Evolutionary conservation across 2,797 vertebrate species (phyloP), one percentile per base, ranked within the genome.

Genomic region (Lacerta bilineata): DNA sequence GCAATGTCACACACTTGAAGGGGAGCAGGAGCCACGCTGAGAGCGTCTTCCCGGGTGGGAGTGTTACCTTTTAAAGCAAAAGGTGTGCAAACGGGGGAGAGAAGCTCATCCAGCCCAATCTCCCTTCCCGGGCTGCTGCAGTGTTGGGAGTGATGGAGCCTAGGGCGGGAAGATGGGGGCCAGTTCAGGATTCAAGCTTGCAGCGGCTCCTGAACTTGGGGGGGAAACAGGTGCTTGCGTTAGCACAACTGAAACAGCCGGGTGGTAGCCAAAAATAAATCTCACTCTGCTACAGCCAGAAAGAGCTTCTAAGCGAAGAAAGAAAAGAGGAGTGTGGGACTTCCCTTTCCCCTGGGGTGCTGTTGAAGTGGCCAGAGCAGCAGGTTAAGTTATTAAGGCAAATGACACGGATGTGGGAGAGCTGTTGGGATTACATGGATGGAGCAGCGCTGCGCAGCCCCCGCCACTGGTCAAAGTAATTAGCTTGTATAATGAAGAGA

Each of bases 401-500:
- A 91, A 95, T 94, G 89, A 92, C 91, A 61, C 89, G 86, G 93
- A 85, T 93, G 91, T 89, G 7, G 43, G 39, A 94, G 87, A 91
- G 89, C 91, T 92, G 87, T 80, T 82, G 91, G 93, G 92, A 91
- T 90, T 93, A 83, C 0, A 18, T 3, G 74, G 90, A 87, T 77
- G 72, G 61, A 95, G 90, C 83, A 80, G 36, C 29, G 79, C 87
- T 87, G 83, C 90, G 91, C 94, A 93, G 80, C 83, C 83, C 78
- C 91, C 59, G 93, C 89, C 87, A 76, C 74, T 41, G 92, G 93
- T 80, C 90, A 90, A 91, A 94, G 92, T 95, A 96, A 97, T 97
- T 96, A 97, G 95, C 91, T 85, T 88, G 92, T 86, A 93, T 95
- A 95, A 96, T 95, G 95, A 96, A 95, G 94, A 96, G 92, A 96